Evolutionary conservation across 2,888 invertebrate genomes (phyloP).

Genomic region (Cremastobaeus sp.): DNA sequence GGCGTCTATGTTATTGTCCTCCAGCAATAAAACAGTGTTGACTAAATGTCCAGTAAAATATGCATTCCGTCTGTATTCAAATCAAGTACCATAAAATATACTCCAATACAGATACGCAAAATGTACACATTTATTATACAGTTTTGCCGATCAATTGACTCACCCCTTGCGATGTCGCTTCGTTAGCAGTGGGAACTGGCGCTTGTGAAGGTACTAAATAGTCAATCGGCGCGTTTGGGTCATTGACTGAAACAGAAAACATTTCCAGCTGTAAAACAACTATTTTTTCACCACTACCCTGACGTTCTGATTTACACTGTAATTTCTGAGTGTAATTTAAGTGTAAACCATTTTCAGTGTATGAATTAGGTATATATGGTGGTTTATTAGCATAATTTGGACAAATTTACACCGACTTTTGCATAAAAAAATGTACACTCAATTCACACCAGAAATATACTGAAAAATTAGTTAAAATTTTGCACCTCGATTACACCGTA

Average conservation of each 20-base stretch:
- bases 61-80: conserved; percentile 15
- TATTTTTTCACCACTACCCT: too few relatives aligned
- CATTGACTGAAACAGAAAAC: conserved; percentile 73
- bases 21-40: conserved; percentile 20
- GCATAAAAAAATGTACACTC: too few relatives aligned
- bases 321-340: not conserved
- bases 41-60: conserved; percentile 25
- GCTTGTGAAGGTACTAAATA: conserved; percentile 80
- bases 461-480: too few relatives aligned
- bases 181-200: conserved; percentile 67
- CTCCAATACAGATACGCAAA: conserved; percentile 29
- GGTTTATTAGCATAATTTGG: too few relatives aligned
- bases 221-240: conserved; percentile 81
- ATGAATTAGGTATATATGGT: too few relatives aligned
- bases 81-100: conserved; percentile 22
- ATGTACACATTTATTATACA: conserved; percentile 13
- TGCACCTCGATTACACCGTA: too few relatives aligned
- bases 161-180: conserved; percentile 73
- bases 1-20: conserved; percentile 21
- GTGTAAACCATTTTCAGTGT: too few relatives aligned
- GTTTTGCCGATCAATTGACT: conserved; percentile 63
- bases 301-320: too few relatives aligned
- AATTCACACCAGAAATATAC: too few relatives aligned
- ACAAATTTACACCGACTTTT: too few relatives aligned
- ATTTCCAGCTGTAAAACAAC: too few relatives aligned